Evolutionary conservation across 1,140 invertebrate genomes (phyloP), one percentile per base, ranked within the genome.

Genomic region (Galleria mellonella): DNA sequence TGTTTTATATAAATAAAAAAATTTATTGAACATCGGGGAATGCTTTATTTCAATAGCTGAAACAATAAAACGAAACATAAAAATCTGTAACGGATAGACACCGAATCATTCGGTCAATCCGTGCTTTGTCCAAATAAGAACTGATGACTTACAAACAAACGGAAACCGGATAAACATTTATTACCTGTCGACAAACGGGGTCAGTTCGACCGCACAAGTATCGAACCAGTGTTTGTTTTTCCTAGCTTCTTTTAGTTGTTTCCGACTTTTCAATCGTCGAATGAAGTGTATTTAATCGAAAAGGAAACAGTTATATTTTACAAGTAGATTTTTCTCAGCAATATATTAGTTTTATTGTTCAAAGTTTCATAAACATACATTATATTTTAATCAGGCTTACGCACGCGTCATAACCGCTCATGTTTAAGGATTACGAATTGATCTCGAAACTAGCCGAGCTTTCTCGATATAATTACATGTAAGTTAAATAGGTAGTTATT

Each of bases 101-200:
- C 32, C 12, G 32, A 35, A 14, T 35, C 12, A 5, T 3, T 13
- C 35, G 14, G 2, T 15, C 17, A 17, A 14, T n/a, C 2, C 9
- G 9, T 8, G 36, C 1, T 15, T 9, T 15, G 39, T 31, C 28
- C 47, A 47, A 55, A 51, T 49, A 41, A 46, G 43, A 47, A 51
- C 42, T 59, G 56, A 55, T 59, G 52, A 59, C 47, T 59, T 59
- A 54, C 47, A 54, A 54, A 54, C 56, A 54, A 43, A 43, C 44
- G 9, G 50, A 43, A 43, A 6, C 31, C 32, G 13, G 33, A 28
- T 51, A 44, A 59, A 59, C 56, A 55, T 49, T 51, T 59, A 54
- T 54, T 53, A 50, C 43, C 46, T 52, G 39, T 44, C 49, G 36
- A 36, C 12, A 23, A 52, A 36, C 30, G 44, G 40, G 51, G 51